These are phyloP conservation scores for Catajapyx aquilonaris DNA, from an alignment of 1,140 invertebrate species.

Conservation along the genomic window DNA sequence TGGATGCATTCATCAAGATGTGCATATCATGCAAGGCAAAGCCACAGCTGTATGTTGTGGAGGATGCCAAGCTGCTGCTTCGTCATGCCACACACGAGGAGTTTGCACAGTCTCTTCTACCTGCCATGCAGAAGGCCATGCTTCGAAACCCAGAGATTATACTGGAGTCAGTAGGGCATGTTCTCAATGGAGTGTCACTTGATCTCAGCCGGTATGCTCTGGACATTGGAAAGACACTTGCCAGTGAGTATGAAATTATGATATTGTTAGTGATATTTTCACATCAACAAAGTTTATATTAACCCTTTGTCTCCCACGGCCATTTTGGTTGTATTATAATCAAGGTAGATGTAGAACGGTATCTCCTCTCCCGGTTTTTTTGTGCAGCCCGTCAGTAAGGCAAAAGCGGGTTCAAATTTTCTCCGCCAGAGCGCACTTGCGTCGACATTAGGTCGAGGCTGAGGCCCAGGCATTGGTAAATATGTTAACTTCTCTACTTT, in stretches of 20 bases:
- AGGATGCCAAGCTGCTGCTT: constrained; percentile 38
- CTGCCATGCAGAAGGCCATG: constrained; percentile 75
- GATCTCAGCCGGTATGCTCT: constrained; percentile 58
- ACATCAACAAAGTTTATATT: too few relatives aligned
- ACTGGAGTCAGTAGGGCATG: constrained; percentile 50
- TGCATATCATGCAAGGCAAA: constrained; percentile 58
- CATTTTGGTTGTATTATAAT: too few relatives aligned
- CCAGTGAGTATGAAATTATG: constrained; percentile 41
- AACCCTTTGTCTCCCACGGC: too few relatives aligned
- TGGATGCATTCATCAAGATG: constrained; percentile 58
- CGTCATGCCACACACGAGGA: constrained; percentile 40
- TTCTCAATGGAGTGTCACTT: constrained; percentile 44
- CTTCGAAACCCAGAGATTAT: constrained; percentile 84
- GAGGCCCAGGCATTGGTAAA: too few relatives aligned
- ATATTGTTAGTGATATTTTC: too few relatives aligned
- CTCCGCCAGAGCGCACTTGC: too few relatives aligned
- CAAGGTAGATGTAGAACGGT: too few relatives aligned
- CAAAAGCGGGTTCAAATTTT: too few relatives aligned
- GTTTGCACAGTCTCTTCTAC: constrained; percentile 52
- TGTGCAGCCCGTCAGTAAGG: too few relatives aligned
- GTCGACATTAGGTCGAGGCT: too few relatives aligned
- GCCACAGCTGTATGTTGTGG: constrained; percentile 41
- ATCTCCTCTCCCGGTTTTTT: too few relatives aligned
- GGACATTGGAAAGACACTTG: constrained; percentile 62
- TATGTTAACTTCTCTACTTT: too few relatives aligned